Evolutionary conservation across 2,888 invertebrate genomes (phyloP), one percentile per base, ranked within the genome.

Genomic region (Choristoneura rosaceana): DNA sequence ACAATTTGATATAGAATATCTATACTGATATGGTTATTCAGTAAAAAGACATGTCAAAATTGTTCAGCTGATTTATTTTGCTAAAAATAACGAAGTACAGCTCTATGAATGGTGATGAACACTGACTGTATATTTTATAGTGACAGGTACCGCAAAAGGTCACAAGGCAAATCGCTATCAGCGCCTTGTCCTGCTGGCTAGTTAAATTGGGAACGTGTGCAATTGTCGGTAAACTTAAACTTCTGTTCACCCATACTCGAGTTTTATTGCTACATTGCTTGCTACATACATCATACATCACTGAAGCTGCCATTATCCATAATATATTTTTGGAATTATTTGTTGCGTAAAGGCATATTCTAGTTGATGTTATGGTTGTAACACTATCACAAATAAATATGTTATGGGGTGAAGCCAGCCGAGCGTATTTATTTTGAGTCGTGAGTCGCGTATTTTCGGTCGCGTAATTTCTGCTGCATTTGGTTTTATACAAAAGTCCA

Each of bases 351-450:
- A 59, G 45, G 52, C 52, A 66, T 70, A 33, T 52, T 43, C 58
- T 70, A 64, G 47, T 59, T 50, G 59, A 61, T 52, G 70, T 61
- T 60, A 66, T 52, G 43, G 34, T 70, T 65, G 70, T 65, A 65
- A 70, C 59, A 65, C 33, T 38, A 55, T 62, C 67, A 67, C 58
- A 62, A 60, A 61, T 25, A 52, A 52, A 50, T 47, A 47, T 50
- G 34, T 61, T 66, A 10, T 66, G 25, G 25, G 25, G 25, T 25
- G 25, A 52, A 25, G 25, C 25, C 25, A 25, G 25, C 0, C 25
- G 25, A 25, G 25, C 25, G 25, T 25, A 25, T 1, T 25, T 25
- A n/a, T 25, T 25, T 25, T 25, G 25, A 25, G 25, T 25, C 25
- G 25, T n/a, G n/a, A n/a, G 25, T 25, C 2, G 0, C 25, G 25